These are phyloP conservation scores for Burhinus bistriatus DNA, from an alignment of 2,113 vertebrate genomes.

Conservation along the genomic window DNA sequence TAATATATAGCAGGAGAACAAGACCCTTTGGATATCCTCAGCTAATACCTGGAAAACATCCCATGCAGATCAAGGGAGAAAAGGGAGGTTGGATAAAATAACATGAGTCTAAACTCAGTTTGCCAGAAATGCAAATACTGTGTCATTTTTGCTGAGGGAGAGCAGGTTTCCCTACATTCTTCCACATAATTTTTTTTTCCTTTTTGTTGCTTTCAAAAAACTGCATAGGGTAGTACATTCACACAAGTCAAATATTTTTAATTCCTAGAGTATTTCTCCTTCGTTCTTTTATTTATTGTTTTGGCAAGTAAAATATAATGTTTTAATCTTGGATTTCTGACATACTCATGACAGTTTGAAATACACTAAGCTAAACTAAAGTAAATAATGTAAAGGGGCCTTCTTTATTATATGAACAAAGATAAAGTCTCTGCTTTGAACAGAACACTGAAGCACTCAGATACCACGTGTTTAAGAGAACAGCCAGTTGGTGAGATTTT, in stretches of 20 bases:
- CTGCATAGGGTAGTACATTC: background rate
- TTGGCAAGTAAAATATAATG: background rate
- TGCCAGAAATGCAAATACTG: background rate
- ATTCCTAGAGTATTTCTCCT: background rate
- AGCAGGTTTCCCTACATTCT: background rate
- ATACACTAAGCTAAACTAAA: background rate
- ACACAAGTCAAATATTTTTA: background rate
- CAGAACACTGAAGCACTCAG: background rate
- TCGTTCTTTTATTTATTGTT: background rate
- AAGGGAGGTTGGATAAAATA: background rate
- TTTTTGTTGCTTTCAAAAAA: background rate
- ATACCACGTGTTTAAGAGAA: constrained; percentile 54
- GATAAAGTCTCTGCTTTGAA: background rate
- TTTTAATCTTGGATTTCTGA: constrained; percentile 2
- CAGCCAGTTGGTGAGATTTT: constrained; percentile 49
- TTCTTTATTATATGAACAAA: background rate
- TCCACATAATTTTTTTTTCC: background rate
- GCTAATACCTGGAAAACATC: background rate
- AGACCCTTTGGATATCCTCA: background rate
- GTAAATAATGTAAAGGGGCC: background rate
- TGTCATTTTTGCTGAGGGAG: background rate
- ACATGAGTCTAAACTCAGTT: background rate
- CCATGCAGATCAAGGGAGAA: background rate
- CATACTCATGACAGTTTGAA: background rate
- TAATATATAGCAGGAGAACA: background rate